Conservation (phyloP, 2,113 vertebrate species). For the Anoplopoma fimbria region DNA sequence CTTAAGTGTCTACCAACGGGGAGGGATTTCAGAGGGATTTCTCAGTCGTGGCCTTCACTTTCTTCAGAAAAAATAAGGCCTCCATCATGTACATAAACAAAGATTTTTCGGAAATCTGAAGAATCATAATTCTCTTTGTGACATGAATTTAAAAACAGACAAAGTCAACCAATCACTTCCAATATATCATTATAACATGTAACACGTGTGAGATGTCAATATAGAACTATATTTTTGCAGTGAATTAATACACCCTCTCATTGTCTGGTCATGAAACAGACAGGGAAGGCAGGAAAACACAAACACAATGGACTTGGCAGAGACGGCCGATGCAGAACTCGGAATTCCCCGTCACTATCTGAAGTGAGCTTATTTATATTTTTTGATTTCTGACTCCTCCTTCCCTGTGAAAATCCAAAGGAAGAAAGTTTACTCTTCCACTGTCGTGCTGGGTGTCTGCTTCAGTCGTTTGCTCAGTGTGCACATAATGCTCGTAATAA, state of each 20-base stretch:
- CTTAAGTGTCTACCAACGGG: background rate
- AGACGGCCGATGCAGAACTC: constrained; percentile 37
- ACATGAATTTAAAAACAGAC: constrained; percentile 4
- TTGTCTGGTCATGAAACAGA: constrained; percentile 42
- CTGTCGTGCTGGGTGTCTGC: constrained; percentile 21
- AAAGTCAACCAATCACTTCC: constrained; percentile 4
- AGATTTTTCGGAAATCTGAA: background rate
- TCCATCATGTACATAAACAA: background rate
- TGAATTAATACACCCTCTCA: constrained; percentile 32
- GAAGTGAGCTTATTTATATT: constrained; percentile 46
- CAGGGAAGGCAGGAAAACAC: constrained; percentile 16
- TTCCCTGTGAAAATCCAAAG: constrained; percentile 52
- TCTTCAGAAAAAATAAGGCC: background rate
- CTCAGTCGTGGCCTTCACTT: background rate
- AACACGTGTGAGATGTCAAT: background rate
- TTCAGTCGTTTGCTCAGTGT: constrained; percentile 15
- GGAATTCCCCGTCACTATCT: constrained; percentile 75
- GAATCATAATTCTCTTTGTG: constrained; percentile 7
- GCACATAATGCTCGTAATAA: constrained; percentile 10
- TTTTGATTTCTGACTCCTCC: constrained; percentile 47
- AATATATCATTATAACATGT: constrained; percentile 7
- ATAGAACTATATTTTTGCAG: background rate
- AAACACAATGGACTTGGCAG: constrained; percentile 65
- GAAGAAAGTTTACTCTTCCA: constrained; percentile 68
- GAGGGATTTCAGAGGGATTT: background rate